Base-by-base conservation (phyloP, 2,888 invertebrate species). In the Drosophila parthenogenetica region DNA sequence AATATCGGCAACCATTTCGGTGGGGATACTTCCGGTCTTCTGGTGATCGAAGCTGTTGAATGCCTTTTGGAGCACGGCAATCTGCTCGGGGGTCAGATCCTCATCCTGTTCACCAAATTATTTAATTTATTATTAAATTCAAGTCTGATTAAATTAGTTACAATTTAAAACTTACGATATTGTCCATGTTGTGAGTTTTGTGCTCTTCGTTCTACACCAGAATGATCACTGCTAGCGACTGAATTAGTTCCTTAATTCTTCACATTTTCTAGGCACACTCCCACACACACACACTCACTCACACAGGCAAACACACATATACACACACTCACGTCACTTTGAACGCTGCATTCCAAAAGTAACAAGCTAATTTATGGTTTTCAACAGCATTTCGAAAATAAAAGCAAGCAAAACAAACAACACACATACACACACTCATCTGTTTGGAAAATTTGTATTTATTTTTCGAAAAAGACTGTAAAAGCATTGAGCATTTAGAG, bases 31-130 rank as follows among this genome's bases (percentile, higher is more conserved):
- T 91, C 98, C 98, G 89, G 96, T 96, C 93, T 97, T 97, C 93
- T 97, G 97, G 93, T 96, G 95, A 94, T 98, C 98, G 93, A 98
- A 98, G 93, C 97, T 98, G 94, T 98, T 97, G 94, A 98, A 98
- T 79, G 98, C 98, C 93, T 98, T 98, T 92, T 97, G 96, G 90
- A 98, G 95, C 91, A 98, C 98, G 92, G 96, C 96, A 90, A 97
- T 95, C 93, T 97, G 97, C 94, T 97, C 97, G 93, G 97, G 94
- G 72, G 97, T 97, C 91, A 97, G 95, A 93, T 97, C 97, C 92
- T 97, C 96, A 91, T 95, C 96, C 97, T 97, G 48, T 0, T 29
- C 8, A 0, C 13, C 11, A 35, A 35, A 35, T 13, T 4, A 13
- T 13, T 4, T 35, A 13, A 13, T 13, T 35, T 35, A 11, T 8